phyloP scores from a whole-genome alignment of 1,140 invertebrate species.

The Scaptodrosophila lebanonensis region DNA sequence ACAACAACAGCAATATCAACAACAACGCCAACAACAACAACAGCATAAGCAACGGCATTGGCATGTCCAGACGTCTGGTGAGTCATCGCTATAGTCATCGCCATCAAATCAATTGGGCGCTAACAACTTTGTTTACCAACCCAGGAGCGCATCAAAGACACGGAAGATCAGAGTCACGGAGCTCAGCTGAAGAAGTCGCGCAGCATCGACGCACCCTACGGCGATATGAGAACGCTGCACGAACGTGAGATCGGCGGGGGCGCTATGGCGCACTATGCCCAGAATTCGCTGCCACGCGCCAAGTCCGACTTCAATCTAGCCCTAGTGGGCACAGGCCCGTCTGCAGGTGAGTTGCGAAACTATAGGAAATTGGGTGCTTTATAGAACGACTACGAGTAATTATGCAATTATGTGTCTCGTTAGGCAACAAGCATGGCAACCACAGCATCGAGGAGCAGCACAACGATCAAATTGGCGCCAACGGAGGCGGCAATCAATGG shows the following conservation, averaged over 20 bases:
- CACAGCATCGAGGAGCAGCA: slow-evolving; percentile 59
- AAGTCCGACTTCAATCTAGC: slow-evolving; percentile 92
- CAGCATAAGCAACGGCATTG: too few relatives aligned
- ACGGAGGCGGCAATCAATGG: slow-evolving; percentile 30
- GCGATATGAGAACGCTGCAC: slow-evolving; percentile 86
- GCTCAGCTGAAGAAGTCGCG: slow-evolving; percentile 89
- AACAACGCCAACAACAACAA: slow-evolving; percentile 38
- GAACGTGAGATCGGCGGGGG: slow-evolving; percentile 70
- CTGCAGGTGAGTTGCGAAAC: slow-evolving; percentile 22
- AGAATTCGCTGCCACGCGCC: slow-evolving; percentile 83
- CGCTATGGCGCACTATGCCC: slow-evolving; percentile 76
- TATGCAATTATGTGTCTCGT: neutral
- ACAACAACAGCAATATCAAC: slow-evolving; percentile 44
- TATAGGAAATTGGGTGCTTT: too few relatives aligned
- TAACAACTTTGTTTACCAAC: slow-evolving; percentile 31
- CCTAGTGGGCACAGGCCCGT: slow-evolving; percentile 78
- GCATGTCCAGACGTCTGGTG: slow-evolving; percentile 52
- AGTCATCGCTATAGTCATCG: slow-evolving; percentile 26
- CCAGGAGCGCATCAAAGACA: slow-evolving; percentile 77
- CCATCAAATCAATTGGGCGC: slow-evolving; percentile 25
- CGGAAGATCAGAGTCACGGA: slow-evolving; percentile 78
- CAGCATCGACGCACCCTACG: slow-evolving; percentile 91
- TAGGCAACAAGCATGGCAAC: slow-evolving; percentile 54
- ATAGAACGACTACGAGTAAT: too few relatives aligned
- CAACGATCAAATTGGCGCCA: slow-evolving; percentile 7